These are phyloP conservation scores for Sinosuthora webbiana DNA, from an alignment of 2,113 vertebrate species.

Conservation along the genomic window DNA sequence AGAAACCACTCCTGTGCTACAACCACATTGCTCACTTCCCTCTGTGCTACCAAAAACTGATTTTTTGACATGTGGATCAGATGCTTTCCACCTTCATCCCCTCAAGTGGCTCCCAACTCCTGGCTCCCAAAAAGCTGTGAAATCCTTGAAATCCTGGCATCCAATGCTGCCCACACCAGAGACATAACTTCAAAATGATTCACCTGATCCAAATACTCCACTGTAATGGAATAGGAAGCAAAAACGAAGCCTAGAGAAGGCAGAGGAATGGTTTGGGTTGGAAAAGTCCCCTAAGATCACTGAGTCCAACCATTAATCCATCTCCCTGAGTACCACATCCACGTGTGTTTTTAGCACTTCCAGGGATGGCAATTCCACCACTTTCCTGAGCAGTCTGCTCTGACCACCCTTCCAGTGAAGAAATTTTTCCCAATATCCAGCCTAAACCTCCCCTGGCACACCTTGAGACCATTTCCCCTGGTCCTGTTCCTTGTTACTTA, in stretches of 20 bases:
- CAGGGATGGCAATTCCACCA: not conserved
- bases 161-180: not conserved
- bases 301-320: not conserved
- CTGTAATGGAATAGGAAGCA: fast-evolving
- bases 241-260: not conserved
- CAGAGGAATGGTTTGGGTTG: not conserved
- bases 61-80: not conserved
- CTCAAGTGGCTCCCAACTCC: not conserved
- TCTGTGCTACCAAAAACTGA: not conserved
- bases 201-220: not conserved
- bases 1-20: not conserved
- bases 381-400: not conserved
- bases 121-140: not conserved
- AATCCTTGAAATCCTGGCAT: not conserved
- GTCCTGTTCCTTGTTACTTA: not conserved
- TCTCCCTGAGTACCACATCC: not conserved
- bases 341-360: not conserved
- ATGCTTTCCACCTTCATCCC: not conserved
- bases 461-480: not conserved
- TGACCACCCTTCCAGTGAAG: not conserved
- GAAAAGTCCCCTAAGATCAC: not conserved
- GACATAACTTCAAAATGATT: not conserved
- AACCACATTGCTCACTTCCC: fast-evolving
- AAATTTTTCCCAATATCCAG: not conserved
- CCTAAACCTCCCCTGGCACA: not conserved